phyloP scores from a whole-genome alignment of 2,888 invertebrate genomes.

The Cephus runcator region DNA sequence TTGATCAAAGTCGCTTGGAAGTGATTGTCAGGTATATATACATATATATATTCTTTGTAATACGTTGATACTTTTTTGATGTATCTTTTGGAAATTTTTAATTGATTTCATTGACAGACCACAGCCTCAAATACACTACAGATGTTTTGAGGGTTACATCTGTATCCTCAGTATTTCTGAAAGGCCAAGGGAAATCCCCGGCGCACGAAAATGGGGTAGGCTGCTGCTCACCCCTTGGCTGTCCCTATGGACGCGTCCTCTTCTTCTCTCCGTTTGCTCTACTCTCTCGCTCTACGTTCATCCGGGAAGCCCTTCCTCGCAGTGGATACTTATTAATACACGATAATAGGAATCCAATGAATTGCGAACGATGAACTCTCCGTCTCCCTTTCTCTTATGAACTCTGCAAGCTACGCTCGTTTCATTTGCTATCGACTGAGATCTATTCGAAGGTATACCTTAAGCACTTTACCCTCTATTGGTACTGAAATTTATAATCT shows the following conservation, averaged over 20 bases:
- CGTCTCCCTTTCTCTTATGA: not conserved
- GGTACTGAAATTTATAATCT: not conserved
- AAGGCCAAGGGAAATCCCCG: not conserved
- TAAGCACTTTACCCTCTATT: not conserved
- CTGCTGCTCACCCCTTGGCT: not conserved
- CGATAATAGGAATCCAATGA: constrained; percentile 23
- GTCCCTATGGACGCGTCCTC: not conserved
- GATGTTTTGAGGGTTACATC: not conserved
- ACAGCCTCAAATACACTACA: too few relatives aligned
- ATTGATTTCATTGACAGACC: not conserved
- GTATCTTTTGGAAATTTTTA: not conserved
- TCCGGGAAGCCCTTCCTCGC: constrained; percentile 18
- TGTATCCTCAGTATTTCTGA: not conserved
- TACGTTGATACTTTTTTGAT: not conserved
- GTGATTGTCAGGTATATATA: not conserved
- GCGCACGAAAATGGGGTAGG: not conserved
- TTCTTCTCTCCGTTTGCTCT: not conserved
- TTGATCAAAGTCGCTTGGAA: not conserved
- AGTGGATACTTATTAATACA: constrained; percentile 16
- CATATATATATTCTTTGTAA: not conserved
- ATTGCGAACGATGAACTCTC: constrained; percentile 1
- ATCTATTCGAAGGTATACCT: not conserved
- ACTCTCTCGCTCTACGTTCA: constrained; percentile 9
- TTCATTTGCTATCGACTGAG: not conserved
- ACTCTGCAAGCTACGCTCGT: not conserved